Base-by-base conservation (phyloP, 2,113 vertebrate genomes). In the Corythaixoides concolor region DNA sequence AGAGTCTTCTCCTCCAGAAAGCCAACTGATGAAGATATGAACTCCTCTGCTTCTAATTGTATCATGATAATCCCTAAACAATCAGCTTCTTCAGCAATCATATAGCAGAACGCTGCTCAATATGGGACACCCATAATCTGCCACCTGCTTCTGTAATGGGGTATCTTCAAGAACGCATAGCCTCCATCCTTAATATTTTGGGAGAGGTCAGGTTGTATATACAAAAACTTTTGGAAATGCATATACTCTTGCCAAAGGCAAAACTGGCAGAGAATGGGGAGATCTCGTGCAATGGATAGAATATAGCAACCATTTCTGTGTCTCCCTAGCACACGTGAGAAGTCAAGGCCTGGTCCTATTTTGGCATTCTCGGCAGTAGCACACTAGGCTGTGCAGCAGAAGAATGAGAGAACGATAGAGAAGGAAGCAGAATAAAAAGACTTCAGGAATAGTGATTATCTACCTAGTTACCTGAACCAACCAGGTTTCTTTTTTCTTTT, bases 401-500 rank as follows among this genome's bases (percentile, higher is more conserved):
- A 19, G 19, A 79, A n/a, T 35, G 33, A 50, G 18, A 45, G 45
- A 70, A 6, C 28, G 24, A 60, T 16, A 37, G 2, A 28, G 16
- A 87, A 62, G 11, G 39, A 92, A 24, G 24, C 24, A 56, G 21
- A 67, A 58, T 32, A 52, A 76, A 74, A 74, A 32, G 24, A 16
- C 6, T 50, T 63, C 15, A 53, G 28, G 7, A 63, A 39, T 2
- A 59, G 9, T n/a, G 19, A 47, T 45, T 70, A 47, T 23, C 12
- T 72, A 18, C 28, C 39, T 37, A 15, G 6, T 47, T 72, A 72
- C 12, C 12, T 53, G 30, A 62, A 12, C 5, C 15, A 62, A 13
- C 3, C 27, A 41, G 8, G 4, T 47, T 22, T 26, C 0, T 27
- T 12, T 6, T 7, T 6, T 12, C 9, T 11, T 39, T 39, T 39